phyloP scores from a whole-genome alignment of 2,888 invertebrate genomes.

The Esperia sulphurella region DNA sequence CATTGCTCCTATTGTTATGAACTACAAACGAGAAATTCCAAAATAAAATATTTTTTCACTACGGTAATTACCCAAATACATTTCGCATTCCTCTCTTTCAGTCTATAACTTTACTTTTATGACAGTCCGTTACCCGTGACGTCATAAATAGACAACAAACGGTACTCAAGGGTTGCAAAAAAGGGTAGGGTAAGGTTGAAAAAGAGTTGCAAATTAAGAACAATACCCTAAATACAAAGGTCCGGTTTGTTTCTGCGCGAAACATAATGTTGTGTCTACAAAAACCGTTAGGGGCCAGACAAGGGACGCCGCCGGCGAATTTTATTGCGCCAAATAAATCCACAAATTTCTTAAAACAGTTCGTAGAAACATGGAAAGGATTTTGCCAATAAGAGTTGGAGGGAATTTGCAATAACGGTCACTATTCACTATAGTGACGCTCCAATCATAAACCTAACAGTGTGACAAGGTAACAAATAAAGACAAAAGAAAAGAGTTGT shows the following conservation, averaged over 20 bases:
- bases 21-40: too few relatives aligned
- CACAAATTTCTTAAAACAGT: conserved; percentile 17
- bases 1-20: too few relatives aligned
- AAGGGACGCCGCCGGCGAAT: conserved; percentile 33
- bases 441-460: too few relatives aligned
- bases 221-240: conserved; percentile 34
- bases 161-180: conserved; percentile 39
- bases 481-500: too few relatives aligned
- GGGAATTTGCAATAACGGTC: conserved; percentile 20
- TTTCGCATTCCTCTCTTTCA: conserved; percentile 25
- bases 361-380: conserved; percentile 15
- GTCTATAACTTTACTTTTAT: conserved; percentile 40
- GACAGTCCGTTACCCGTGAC: conserved; percentile 34
- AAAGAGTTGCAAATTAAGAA: conserved; percentile 58
- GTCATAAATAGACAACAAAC: conserved; percentile 32
- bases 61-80: conserved; percentile 12
- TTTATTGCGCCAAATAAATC: conserved; percentile 55
- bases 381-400: conserved; percentile 20
- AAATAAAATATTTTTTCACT: too few relatives aligned
- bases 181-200: neutral
- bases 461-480: too few relatives aligned
- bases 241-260: conserved; percentile 32
- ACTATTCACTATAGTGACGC: too few relatives aligned
- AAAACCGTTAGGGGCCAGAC: conserved; percentile 41
- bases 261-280: conserved; percentile 31